Percentiles rank a stretch among this genome's conserved stretches.
These are phyloP conservation scores for Geothlypis trichas DNA, from an alignment of 2,113 vertebrate genomes.

Conservation along the genomic window DNA sequence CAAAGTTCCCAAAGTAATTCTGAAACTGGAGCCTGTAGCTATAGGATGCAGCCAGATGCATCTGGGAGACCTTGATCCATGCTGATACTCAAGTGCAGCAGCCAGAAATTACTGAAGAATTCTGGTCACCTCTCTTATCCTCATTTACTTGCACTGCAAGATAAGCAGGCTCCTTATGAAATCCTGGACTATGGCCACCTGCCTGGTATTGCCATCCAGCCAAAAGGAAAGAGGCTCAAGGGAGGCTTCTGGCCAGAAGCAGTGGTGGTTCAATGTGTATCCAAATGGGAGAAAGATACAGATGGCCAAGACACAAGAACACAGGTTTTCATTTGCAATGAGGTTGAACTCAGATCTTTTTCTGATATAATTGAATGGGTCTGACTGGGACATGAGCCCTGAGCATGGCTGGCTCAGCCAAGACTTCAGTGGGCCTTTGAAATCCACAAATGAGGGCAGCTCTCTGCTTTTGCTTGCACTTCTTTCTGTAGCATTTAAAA, in stretches of 20 bases:
- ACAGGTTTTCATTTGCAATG: background rate
- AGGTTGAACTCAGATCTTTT: background rate
- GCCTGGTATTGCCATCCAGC: background rate
- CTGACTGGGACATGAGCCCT: background rate
- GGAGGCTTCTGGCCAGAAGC: background rate
- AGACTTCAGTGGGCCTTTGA: background rate
- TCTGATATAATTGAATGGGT: background rate
- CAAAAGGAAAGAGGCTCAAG: background rate
- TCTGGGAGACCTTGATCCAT: background rate
- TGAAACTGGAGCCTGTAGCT: background rate
- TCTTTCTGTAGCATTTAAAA: background rate
- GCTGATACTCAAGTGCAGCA: background rate
- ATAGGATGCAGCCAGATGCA: background rate
- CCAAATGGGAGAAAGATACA: background rate
- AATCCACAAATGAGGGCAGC: background rate
- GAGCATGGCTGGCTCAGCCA: background rate
- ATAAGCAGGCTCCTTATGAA: background rate
- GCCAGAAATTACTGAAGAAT: background rate
- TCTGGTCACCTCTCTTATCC: background rate
- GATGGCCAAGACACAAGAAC: background rate
- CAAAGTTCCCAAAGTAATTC: background rate
- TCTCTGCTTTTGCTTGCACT: background rate
- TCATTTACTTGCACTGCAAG: background rate
- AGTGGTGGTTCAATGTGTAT: background rate
- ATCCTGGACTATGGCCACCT: background rate